phyloP scores from a whole-genome alignment of 2,888 invertebrate genomes.

The Ecdyonurus torrentis region DNA sequence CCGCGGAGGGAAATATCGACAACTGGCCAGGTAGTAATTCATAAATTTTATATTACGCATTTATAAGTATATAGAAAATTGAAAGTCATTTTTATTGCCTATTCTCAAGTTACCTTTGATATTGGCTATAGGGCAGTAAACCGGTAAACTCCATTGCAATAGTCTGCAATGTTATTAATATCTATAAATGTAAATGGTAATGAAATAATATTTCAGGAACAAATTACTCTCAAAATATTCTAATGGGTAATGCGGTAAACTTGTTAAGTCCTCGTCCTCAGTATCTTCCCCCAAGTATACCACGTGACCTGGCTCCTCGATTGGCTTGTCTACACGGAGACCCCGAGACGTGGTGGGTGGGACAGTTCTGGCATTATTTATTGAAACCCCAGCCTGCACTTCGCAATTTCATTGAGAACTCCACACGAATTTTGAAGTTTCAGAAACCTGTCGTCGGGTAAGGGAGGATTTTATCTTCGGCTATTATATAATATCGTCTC shows the following conservation, averaged over 20 bases:
- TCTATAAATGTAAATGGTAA: too few relatives aligned
- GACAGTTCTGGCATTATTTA: slow-evolving; percentile 86
- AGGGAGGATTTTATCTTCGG: too few relatives aligned
- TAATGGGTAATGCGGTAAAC: too few relatives aligned
- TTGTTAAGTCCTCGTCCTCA: slow-evolving; percentile 72
- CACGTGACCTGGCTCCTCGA: slow-evolving; percentile 73
- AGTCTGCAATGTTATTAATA: too few relatives aligned
- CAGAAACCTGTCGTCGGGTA: slow-evolving; percentile 82
- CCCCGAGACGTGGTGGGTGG: slow-evolving; percentile 96
- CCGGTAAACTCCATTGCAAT: too few relatives aligned
- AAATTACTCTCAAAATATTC: too few relatives aligned
- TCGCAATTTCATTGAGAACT: slow-evolving; percentile 52
- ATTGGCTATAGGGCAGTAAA: too few relatives aligned
- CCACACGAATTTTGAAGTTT: slow-evolving; percentile 61
- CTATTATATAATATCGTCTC: slow-evolving; percentile 10
- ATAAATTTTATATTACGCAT: too few relatives aligned
- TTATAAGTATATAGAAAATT: too few relatives aligned
- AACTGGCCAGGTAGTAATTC: slow-evolving; percentile 32
- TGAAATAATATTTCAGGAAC: too few relatives aligned
- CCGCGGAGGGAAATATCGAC: slow-evolving; percentile 24
- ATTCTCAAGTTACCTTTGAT: too few relatives aligned
- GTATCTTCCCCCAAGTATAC: slow-evolving; percentile 78
- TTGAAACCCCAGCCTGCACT: slow-evolving; percentile 64
- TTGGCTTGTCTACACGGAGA: slow-evolving; percentile 73
- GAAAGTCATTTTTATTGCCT: too few relatives aligned